Evolutionary conservation across 2,113 vertebrate species (phyloP), one percentile per base, ranked within the genome.

Genomic region (Alethe castanea): DNA sequence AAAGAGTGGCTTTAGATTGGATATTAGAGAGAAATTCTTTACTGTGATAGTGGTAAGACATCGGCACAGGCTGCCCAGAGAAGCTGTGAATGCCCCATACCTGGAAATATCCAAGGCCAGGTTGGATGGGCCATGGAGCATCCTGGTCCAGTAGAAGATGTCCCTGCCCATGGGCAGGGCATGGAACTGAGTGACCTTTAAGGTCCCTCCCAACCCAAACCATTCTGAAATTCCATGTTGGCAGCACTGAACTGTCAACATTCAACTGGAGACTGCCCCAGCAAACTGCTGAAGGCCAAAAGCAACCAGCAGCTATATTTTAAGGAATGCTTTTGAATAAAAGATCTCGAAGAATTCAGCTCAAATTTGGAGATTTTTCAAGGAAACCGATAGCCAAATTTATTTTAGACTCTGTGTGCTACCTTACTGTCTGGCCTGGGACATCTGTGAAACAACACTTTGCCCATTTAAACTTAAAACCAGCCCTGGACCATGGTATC

Each of bases 241-340:
- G 35, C 22, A 17, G 10, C 13, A 35, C 31, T 19, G 19, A 71
- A 31, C 12, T 24, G 0, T 19, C 71, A 76, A 0, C 35, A 6
- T 53, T 42, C 45, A 29, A 1, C 15, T 48, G 40, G 36, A 57
- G 13, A 22, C 19, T 20, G 4, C 19, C 19, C 80, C 66, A 36
- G 59, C 12, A 40, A 57, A 42, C n/a, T 53, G 28, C 76, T 77
- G 25, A 65, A 57, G 9, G 44, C 11, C 62, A 90, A 78, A 81
- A 65, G 3, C 8, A 42, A 26, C 5, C 26, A 38, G 25, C 2
- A 26, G 11, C 17, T 52, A 1, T 19, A 33, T 62, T 77, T 62
- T 47, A 36, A 80, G 8, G 14, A 73, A 62, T 42, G 4, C 0
- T 72, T 72, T 80, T 53, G 14, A 56, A 85, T 56, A 65, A 70